Evolutionary conservation across 2,888 invertebrate species (phyloP).

Genomic region (Coleophora flavipennella): DNA sequence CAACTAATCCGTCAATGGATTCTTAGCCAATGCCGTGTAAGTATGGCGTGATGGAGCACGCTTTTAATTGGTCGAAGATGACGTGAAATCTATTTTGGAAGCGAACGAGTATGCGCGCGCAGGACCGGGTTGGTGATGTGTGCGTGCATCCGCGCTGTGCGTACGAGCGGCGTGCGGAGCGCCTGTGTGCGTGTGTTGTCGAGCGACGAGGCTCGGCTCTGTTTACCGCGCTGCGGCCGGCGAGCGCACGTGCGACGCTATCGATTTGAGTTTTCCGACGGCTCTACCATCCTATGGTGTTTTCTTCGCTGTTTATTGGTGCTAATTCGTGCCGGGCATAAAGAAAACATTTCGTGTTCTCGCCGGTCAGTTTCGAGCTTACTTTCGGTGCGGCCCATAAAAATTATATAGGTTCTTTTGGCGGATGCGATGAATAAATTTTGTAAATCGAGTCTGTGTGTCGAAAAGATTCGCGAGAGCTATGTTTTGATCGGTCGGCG

Average conservation of each 20-base stretch:
- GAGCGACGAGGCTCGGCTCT: slow-evolving; percentile 58
- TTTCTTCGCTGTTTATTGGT: slow-evolving; percentile 52
- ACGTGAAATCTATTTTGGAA: slow-evolving; percentile 62
- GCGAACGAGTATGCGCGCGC: slow-evolving; percentile 53
- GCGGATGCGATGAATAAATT: slow-evolving; percentile 73
- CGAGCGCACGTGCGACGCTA: slow-evolving; percentile 74
- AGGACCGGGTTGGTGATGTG: slow-evolving; percentile 19
- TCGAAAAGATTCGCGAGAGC: slow-evolving; percentile 64
- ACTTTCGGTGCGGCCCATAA: slow-evolving; percentile 56
- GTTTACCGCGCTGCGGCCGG: slow-evolving; percentile 72
- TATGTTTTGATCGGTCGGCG: slow-evolving; percentile 64
- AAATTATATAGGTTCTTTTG: slow-evolving; percentile 56
- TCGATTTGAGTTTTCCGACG: slow-evolving; percentile 57
- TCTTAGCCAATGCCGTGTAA: slow-evolving; percentile 42
- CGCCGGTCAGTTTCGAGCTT: slow-evolving; percentile 31
- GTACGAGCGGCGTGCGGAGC: slow-evolving; percentile 15
- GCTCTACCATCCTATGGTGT: slow-evolving; percentile 53
- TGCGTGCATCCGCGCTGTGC: slow-evolving; percentile 32
- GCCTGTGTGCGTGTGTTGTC: slow-evolving; percentile 58
- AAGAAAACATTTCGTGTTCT: slow-evolving; percentile 37
- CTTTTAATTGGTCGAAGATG: slow-evolving; percentile 47
- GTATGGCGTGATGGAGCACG: slow-evolving; percentile 42
- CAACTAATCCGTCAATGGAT: slow-evolving; percentile 58
- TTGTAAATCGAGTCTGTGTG: slow-evolving; percentile 68
- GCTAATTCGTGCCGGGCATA: slow-evolving; percentile 48